Base-by-base conservation (phyloP, 2,113 vertebrate genomes). In the Corvus moneduloides region DNA sequence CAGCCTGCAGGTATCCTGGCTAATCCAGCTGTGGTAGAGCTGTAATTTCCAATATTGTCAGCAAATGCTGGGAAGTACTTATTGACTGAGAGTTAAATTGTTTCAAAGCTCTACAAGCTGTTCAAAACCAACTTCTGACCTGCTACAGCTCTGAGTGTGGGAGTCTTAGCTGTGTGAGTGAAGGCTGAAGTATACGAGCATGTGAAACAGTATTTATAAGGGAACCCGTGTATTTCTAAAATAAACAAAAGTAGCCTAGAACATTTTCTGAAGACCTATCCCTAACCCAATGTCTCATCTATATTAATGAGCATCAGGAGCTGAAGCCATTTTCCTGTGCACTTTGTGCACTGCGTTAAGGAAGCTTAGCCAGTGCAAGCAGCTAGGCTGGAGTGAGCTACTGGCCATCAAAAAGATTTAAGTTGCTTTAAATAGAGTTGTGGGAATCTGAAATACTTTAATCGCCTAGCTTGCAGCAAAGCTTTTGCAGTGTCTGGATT, bases 391-490 rank as follows among this genome's bases (percentile, higher is more conserved):
- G 33, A 52, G 64, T 74, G 76, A 95, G 28, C 87, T 82, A 46
- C 51, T 76, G 91, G 80, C 81, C 66, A 94, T 93, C 92, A 85
- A 58, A 90, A 95, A 94, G 89, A 84, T 94, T 96, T 95, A 93
- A 79, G 81, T 91, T 96, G 77, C 96, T 96, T 93, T 94, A 96
- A 94, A 94, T 91, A 97, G 89, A 91, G 85, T 97, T 94, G 86
- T 87, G 94, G 81, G 86, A 92, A 63, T 92, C 76, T 95, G 96
- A 94, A 97, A 97, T 94, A 95, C 89, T 97, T 73, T 97, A 89
- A 97, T 97, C 97, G 58, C 76, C 84, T 94, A 56, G 90, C 88
- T 94, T 96, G 87, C 87, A 77, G 94, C 85, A 83, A 96, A 96
- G 96, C 81, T 93, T 94, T 96, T 96, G 75, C 74, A 55, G 85